These are phyloP conservation scores for Caerostris darwini DNA, from an alignment of 1,140 invertebrate genomes.

Conservation along the genomic window DNA sequence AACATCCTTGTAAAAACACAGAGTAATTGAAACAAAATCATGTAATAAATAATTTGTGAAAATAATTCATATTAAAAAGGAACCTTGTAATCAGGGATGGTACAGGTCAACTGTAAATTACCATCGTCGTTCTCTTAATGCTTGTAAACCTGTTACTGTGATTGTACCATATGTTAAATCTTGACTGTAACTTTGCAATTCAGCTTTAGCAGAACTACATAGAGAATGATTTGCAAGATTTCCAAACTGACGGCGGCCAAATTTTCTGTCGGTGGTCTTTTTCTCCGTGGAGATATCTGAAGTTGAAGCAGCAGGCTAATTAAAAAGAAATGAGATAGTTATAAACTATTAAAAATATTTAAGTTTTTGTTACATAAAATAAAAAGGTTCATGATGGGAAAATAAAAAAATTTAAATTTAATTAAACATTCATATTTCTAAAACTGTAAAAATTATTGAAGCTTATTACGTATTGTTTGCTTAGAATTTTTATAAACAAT, in stretches of 20 bases:
- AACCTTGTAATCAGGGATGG: background rate
- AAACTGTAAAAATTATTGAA: too few species aligned
- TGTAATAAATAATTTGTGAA: background rate
- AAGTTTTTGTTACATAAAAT: too few species aligned
- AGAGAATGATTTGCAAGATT: conserved; percentile 59
- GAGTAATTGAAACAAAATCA: background rate
- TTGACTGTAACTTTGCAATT: conserved; percentile 72
- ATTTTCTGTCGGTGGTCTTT: conserved; percentile 24
- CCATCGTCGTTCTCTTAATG: conserved; percentile 67
- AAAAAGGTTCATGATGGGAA: too few species aligned
- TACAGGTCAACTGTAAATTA: background rate
- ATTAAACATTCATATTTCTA: too few species aligned
- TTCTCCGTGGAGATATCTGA: background rate
- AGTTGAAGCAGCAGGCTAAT: background rate
- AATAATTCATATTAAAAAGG: background rate
- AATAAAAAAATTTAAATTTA: too few species aligned
- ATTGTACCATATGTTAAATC: conserved; percentile 74
- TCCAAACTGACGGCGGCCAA: conserved; percentile 61
- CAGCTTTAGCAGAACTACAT: conserved; percentile 74
- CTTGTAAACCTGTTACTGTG: conserved; percentile 60
- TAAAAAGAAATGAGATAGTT: background rate
- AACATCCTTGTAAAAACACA: background rate
- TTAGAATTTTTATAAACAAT: too few species aligned
- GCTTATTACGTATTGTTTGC: too few species aligned
- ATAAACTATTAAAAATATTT: background rate